phyloP scores from a whole-genome alignment of 2,113 vertebrate species.

The Eubucco bourcierii region DNA sequence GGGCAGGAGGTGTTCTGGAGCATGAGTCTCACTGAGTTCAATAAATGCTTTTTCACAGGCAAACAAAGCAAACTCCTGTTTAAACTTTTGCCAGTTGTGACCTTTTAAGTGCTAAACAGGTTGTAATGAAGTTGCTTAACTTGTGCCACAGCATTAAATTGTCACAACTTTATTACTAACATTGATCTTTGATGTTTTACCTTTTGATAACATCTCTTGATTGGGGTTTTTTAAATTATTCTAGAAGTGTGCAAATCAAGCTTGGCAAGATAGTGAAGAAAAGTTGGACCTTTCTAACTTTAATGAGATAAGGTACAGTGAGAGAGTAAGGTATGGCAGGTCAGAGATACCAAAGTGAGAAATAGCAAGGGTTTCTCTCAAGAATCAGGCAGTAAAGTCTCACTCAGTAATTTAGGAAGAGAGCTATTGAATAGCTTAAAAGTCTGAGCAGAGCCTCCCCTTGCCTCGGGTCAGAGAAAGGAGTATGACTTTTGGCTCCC shows the following conservation, averaged over 20 bases:
- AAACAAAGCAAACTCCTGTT: slow-evolving; percentile 22
- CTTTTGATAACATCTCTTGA: neutral
- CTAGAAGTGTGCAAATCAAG: neutral
- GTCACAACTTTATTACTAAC: neutral
- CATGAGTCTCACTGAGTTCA: slow-evolving; percentile 17
- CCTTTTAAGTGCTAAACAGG: neutral
- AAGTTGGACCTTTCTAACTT: neutral
- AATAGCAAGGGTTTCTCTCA: neutral
- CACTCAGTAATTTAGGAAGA: slow-evolving; percentile 24
- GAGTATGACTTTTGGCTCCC: slow-evolving; percentile 8
- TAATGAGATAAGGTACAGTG: neutral
- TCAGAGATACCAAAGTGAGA: slow-evolving; percentile 37
- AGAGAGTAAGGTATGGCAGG: neutral
- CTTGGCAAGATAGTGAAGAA: neutral
- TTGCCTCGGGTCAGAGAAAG: neutral
- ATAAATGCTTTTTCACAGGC: neutral
- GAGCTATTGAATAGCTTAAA: slow-evolving; percentile 29
- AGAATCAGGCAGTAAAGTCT: slow-evolving; percentile 16
- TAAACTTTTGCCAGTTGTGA: neutral
- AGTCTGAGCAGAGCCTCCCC: slow-evolving; percentile 9
- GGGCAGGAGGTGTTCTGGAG: slow-evolving; percentile 19
- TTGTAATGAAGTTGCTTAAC: neutral
- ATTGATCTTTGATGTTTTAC: neutral
- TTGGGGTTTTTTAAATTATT: neutral
- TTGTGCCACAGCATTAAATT: neutral